Base-by-base conservation (phyloP, 2,113 vertebrate species). In the Maccullochella peelii region DNA sequence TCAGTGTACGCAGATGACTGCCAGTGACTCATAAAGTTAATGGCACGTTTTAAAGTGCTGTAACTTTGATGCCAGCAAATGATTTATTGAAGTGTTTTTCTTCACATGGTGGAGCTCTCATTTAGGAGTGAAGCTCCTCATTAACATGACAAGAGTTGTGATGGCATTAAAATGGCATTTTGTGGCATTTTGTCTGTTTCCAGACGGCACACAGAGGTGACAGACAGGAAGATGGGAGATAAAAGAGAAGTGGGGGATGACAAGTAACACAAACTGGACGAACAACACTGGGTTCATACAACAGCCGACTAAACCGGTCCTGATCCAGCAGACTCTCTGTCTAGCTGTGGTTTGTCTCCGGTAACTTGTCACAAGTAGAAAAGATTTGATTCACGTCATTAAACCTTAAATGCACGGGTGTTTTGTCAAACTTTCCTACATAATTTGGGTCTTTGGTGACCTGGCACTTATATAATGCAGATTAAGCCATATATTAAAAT, bases 121-220 rank as follows among this genome's bases (percentile, higher is more conserved):
- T 42, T 10, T 33, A 11, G 16, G 6, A 70, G 20, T 15, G 38
- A 59, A 30, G 54, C 71, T 61, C 25, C 25, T 59, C 55, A 61
- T 59, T 47, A 44, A 59, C 52, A 27, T 30, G 40, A 21, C 9
- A 30, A 8, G 12, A 55, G 12, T 16, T 40, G 71, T 47, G 40
- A 74, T 49, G 72, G 36, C 72, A 62, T 62, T 36, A 36, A 33
- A 15, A 33, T 61, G 57, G 50, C 72, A 74, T 74, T 61, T 47
- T 42, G 55, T 73, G 55, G 55, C 40, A 61, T 33, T 73, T 73
- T 61, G 33, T 40, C 18, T 47, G 40, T 49, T 23, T 59, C 11
- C 40, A 61, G 72, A n/a, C 8, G 7, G 70, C 23, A 25, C 9
- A 27, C 21, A 15, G 68, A 36, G 67, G 47, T 70, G 49, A 21